A percentile compares a stretch with the other conserved stretches of the same genome.
These are phyloP conservation scores for Sciaenops ocellatus DNA, from an alignment of 2,797 vertebrate species.

Conservation along the genomic window DNA sequence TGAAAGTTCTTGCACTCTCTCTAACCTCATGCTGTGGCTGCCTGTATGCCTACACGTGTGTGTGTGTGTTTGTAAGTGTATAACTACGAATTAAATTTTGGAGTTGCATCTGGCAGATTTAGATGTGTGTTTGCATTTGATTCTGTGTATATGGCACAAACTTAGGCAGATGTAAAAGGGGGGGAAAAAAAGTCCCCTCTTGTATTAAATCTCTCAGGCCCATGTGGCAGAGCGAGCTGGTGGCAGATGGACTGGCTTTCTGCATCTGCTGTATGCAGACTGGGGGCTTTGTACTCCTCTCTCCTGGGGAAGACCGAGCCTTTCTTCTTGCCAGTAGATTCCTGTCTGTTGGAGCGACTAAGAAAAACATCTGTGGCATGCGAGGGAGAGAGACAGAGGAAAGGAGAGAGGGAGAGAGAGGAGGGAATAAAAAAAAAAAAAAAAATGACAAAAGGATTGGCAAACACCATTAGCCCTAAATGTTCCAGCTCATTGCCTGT, in stretches of 20 bases:
- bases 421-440: conserved; percentile 50
- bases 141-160: conserved; percentile 84
- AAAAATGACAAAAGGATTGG: conserved; percentile 95
- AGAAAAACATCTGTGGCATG: conserved; percentile 98
- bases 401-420: conserved; percentile 25
- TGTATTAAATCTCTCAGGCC: conserved; percentile 94
- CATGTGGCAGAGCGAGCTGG: conserved; percentile 95
- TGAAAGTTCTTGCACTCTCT: conserved; percentile 79
- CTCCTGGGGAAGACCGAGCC: conserved; percentile 95
- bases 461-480: conserved; percentile 97
- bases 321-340: conserved; percentile 99
- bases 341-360: conserved; percentile 99
- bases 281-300: conserved; percentile 98
- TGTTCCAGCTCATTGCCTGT: conserved; percentile 91
- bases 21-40: conserved; percentile 50
- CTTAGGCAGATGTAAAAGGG: conserved; percentile 37
- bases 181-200: conserved; percentile 63
- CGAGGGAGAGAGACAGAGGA: conserved; percentile 84
- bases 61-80: conserved; percentile 23
- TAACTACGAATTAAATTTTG: conserved; percentile 42
- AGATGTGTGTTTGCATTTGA: conserved; percentile 60
- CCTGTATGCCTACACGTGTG: conserved; percentile 15
- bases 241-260: conserved; percentile 99
- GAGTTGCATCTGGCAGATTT: conserved; percentile 29
- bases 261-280: conserved; percentile 99